Percentiles rank a stretch among this genome's conserved stretches.
Evolutionary conservation across 1,140 invertebrate species (phyloP).

Genomic region (Papilio glaucus): DNA sequence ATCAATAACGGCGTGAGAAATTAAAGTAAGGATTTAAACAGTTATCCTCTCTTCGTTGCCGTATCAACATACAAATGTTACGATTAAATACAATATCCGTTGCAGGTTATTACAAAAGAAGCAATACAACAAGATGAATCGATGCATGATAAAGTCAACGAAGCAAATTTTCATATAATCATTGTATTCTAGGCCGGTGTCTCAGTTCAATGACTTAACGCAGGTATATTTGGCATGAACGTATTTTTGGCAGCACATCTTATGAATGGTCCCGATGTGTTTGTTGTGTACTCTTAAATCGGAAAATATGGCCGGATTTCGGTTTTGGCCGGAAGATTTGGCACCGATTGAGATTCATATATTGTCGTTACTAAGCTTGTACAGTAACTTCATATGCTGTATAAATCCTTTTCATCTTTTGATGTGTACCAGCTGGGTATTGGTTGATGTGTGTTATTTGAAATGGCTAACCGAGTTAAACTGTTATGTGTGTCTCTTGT

Average conservation of each 20-base stretch:
- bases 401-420: neutral
- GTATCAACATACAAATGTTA: neutral
- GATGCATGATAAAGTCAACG: neutral
- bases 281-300: conserved; percentile 25
- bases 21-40: too few species aligned
- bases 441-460: too few species aligned
- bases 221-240: conserved; percentile 33
- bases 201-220: conserved; percentile 27
- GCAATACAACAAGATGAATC: neutral
- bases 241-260: conserved; percentile 34
- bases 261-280: conserved; percentile 26
- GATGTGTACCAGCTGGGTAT: neutral
- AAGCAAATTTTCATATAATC: neutral
- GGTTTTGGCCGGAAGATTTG: neutral
- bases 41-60: too few species aligned
- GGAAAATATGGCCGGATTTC: conserved; percentile 5
- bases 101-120: neutral
- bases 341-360: conserved; percentile 21
- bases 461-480: too few species aligned
- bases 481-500: too few species aligned
- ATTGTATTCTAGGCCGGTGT: neutral
- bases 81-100: neutral
- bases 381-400: neutral
- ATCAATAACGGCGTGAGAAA: too few species aligned
- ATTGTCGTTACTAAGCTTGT: conserved; percentile 1